A percentile compares a stretch with the other conserved stretches of the same genome.
phyloP scores from a whole-genome alignment of 2,888 invertebrate genomes.

The Machimus atricapillus region DNA sequence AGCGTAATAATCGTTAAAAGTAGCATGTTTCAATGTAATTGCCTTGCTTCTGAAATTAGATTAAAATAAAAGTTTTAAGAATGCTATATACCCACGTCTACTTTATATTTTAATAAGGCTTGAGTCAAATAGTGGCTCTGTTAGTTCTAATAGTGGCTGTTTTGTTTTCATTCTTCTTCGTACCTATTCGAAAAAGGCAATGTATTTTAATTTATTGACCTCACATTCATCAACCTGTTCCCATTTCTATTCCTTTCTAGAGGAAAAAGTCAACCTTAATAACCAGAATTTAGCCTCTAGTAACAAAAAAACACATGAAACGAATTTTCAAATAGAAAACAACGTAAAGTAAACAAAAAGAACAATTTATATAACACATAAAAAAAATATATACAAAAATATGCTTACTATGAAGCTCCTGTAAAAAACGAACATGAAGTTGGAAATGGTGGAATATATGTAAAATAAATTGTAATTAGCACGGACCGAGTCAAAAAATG shows the following conservation, averaged over 20 bases:
- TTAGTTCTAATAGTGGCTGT: no score
- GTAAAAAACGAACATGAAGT: not conserved
- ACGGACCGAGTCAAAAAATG: not conserved
- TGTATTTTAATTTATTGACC: not conserved
- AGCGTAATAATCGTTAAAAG: no score
- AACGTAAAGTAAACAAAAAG: conserved; percentile 27
- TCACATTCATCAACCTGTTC: not conserved
- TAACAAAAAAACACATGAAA: conserved; percentile 54
- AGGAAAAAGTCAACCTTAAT: not conserved
- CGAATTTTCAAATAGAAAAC: conserved; percentile 62
- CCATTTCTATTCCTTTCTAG: not conserved
- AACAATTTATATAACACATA: conserved; percentile 24
- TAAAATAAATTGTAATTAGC: conserved; percentile 7
- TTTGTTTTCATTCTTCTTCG: no score
- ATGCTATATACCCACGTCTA: no score
- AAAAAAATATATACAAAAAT: conserved; percentile 28
- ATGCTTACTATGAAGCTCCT: conserved; percentile 17
- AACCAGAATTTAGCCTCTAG: not conserved
- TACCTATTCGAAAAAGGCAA: not conserved
- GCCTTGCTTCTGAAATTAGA: no score
- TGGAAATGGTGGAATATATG: not conserved
- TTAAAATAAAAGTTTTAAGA: no score
- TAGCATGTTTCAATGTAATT: no score
- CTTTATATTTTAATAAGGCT: no score
- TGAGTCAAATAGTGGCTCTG: no score